Conservation (phyloP, 1,140 invertebrate species). For the Amphibalanus amphitrite region DNA sequence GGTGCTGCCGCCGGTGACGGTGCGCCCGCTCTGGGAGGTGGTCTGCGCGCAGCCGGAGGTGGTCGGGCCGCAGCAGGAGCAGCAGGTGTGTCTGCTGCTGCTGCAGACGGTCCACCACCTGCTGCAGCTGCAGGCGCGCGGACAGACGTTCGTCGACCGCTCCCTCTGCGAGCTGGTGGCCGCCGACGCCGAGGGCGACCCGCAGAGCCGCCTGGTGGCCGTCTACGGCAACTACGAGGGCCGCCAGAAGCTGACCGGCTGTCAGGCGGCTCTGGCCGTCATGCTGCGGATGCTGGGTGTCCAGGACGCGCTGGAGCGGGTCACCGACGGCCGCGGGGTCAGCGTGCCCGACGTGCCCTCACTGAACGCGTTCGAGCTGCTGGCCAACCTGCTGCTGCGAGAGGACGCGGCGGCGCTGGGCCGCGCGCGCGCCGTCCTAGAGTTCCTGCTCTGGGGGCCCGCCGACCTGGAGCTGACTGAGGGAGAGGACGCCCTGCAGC, state of each 20-base stretch:
- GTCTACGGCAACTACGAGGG: neutral
- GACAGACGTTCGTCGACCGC: neutral
- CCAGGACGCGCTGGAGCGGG: neutral
- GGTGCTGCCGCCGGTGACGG: neutral
- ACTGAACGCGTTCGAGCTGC: conserved; percentile 4
- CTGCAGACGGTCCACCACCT: neutral
- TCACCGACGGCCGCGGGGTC: neutral
- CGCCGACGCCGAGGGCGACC: neutral
- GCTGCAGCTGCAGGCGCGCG: neutral
- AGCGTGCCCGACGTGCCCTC: neutral
- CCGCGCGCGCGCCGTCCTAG: neutral
- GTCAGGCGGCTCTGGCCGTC: neutral
- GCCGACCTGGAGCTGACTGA: conserved; percentile 24
- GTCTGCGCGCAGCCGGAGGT: neutral
- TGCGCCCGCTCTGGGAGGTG: neutral
- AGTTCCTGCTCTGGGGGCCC: neutral
- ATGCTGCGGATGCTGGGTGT: conserved; percentile 1
- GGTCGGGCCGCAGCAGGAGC: neutral
- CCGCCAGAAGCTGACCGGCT: neutral
- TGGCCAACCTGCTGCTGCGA: neutral
- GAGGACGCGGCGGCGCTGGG: neutral
- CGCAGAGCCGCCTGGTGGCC: neutral
- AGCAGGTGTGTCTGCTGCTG: neutral
- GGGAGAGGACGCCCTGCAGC: conserved; percentile 38
- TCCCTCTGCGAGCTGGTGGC: neutral